Evolutionary conservation across 1,140 invertebrate genomes (phyloP).

Genomic region (Lepeophtheirus salmonis): DNA sequence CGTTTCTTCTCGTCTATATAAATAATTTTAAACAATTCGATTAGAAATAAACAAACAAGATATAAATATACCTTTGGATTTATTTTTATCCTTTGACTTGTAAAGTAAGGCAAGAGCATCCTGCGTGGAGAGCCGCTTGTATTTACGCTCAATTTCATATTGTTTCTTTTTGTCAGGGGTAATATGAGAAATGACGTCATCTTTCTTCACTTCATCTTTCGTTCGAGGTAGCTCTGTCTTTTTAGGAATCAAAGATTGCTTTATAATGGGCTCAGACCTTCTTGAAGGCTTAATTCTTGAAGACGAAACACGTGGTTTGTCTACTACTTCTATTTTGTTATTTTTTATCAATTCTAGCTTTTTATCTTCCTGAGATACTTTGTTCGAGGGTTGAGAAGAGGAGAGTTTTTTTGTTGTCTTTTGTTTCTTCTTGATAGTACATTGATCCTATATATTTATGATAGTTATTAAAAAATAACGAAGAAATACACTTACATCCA

Average conservation of each 20-base stretch:
- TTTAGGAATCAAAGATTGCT: background rate
- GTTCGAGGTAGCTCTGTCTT: background rate
- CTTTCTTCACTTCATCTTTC: background rate
- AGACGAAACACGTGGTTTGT: too few relatives aligned
- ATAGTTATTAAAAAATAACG: background rate
- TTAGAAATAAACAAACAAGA: too few relatives aligned
- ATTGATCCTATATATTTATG: background rate
- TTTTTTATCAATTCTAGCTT: background rate
- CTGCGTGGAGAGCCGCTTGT: background rate
- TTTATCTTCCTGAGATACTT: background rate
- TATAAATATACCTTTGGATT: too few relatives aligned
- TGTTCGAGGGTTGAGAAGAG: too few relatives aligned
- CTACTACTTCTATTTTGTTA: too few relatives aligned
- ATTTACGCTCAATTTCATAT: background rate
- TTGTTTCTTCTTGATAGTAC: background rate
- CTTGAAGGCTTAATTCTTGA: too few relatives aligned
- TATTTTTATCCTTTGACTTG: background rate
- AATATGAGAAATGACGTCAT: background rate
- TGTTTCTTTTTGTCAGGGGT: background rate
- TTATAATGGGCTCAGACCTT: too few relatives aligned
- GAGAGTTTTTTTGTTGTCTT: too few relatives aligned
- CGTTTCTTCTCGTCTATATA: too few relatives aligned
- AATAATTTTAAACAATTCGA: too few relatives aligned
- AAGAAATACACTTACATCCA: background rate
- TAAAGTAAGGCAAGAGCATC: background rate